A percentile compares a stretch with the other conserved stretches of the same genome.
Conservation (phyloP, 92 coral and sea anemone species). For the Epizoanthus ramosus region DNA sequence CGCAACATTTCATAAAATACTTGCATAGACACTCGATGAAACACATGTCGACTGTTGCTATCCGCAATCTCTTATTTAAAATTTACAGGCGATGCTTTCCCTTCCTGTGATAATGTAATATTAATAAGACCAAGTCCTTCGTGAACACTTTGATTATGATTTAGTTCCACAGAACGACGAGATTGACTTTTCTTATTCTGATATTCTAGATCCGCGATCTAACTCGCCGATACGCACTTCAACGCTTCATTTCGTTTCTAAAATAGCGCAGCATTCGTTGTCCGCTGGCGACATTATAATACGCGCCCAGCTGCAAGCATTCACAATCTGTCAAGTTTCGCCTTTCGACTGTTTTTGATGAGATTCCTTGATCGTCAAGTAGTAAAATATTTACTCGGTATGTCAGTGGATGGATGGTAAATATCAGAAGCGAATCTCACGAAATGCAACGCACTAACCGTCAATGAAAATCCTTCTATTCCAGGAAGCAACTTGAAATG, state of each 20-base stretch:
- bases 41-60: constrained; percentile 8
- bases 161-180: constrained; percentile 6
- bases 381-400: constrained; percentile 1
- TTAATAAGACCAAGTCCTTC: constrained; percentile 21
- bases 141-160: constrained; percentile 1
- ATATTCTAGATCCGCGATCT: not conserved
- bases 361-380: constrained; percentile 38
- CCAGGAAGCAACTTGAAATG: constrained; percentile 21
- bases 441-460: not conserved
- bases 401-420: not conserved
- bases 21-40: constrained; percentile 82
- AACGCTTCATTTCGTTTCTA: not conserved
- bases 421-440: not conserved
- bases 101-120: constrained; percentile 16
- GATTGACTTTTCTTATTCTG: not conserved
- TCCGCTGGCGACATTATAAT: constrained; percentile 24
- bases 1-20: constrained; percentile 71
- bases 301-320: constrained; percentile 21
- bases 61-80: not conserved
- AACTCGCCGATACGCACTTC: not conserved
- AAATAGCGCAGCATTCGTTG: not conserved
- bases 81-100: not conserved
- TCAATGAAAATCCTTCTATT: not conserved
- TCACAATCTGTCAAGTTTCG: not conserved
- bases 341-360: not conserved